phyloP scores from a whole-genome alignment of 1,140 invertebrate species.

The Ips nitidus region DNA sequence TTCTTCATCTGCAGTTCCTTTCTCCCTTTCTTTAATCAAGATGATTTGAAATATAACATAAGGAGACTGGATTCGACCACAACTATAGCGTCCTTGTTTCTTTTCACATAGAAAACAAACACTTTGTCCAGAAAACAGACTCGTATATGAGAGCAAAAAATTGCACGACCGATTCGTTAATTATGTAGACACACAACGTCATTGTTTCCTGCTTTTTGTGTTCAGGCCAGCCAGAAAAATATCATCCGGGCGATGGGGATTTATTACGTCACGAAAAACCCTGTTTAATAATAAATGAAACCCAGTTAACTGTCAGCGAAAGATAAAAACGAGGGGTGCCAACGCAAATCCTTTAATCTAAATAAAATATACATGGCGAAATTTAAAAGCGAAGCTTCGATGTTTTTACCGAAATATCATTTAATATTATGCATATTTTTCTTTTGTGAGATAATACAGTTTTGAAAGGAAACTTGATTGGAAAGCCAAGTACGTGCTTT shows the following conservation, averaged over 20 bases:
- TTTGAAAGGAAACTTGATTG: conserved; percentile 4
- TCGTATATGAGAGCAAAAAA: too few species aligned
- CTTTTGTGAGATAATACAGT: conserved; percentile 1
- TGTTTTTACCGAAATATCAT: neutral
- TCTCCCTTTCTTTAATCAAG: too few species aligned
- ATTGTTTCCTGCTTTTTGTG: neutral
- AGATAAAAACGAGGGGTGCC: conserved; percentile 26
- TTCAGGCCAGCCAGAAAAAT: conserved; percentile 18
- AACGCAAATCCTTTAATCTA: conserved; percentile 30
- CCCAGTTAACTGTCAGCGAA: conserved; percentile 21
- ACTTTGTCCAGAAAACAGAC: too few species aligned
- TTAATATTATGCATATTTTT: neutral
- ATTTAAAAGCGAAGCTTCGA: conserved; percentile 16
- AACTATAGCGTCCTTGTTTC: too few species aligned
- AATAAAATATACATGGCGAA: conserved; percentile 28
- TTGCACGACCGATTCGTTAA: conserved; percentile 11
- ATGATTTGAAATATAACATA: too few species aligned
- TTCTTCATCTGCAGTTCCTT: too few species aligned
- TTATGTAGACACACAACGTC: conserved; percentile 14
- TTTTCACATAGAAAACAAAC: too few species aligned
- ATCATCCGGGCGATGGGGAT: conserved; percentile 15
- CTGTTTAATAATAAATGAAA: conserved; percentile 31
- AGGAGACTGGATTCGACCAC: too few species aligned
- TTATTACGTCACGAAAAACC: conserved; percentile 22
- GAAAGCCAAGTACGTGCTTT: neutral